phyloP scores from a whole-genome alignment of 2,113 vertebrate species.

The Sorex araneus region DNA sequence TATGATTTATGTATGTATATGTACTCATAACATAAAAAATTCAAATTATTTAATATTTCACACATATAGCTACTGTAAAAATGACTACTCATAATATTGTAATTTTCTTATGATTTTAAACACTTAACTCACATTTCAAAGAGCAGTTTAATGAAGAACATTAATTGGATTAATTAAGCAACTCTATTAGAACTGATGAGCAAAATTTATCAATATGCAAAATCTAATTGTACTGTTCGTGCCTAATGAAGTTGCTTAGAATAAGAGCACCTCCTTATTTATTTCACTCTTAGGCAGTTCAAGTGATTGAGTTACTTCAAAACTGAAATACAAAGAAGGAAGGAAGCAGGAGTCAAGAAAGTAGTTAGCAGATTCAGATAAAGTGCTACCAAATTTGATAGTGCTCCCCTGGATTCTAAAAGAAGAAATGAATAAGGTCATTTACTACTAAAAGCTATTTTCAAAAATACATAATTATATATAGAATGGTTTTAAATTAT shows the following conservation, averaged over 20 bases:
- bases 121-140: background rate
- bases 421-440: background rate
- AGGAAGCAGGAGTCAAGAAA: constrained; percentile 50
- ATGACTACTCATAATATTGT: background rate
- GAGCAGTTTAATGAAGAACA: background rate
- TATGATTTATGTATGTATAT: background rate
- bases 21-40: background rate
- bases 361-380: constrained; percentile 27
- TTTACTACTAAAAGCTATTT: background rate
- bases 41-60: background rate
- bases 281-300: constrained; percentile 1
- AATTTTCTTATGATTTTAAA: constrained; percentile 36
- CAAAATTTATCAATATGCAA: constrained; percentile 47
- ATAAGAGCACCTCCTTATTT: constrained; percentile 47
- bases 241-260: constrained; percentile 46
- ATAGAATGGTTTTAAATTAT: background rate
- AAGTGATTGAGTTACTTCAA: constrained; percentile 26
- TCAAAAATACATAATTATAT: background rate
- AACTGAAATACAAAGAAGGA: constrained; percentile 21
- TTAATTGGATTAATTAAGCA: constrained; percentile 60
- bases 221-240: constrained; percentile 23
- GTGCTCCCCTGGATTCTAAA: background rate
- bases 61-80: background rate
- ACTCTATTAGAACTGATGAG: background rate
- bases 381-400: constrained; percentile 29